A percentile compares a stretch with the other conserved stretches of the same genome.
phyloP scores from a whole-genome alignment of 2,888 invertebrate genomes.

The Athripsodes cinereus region DNA sequence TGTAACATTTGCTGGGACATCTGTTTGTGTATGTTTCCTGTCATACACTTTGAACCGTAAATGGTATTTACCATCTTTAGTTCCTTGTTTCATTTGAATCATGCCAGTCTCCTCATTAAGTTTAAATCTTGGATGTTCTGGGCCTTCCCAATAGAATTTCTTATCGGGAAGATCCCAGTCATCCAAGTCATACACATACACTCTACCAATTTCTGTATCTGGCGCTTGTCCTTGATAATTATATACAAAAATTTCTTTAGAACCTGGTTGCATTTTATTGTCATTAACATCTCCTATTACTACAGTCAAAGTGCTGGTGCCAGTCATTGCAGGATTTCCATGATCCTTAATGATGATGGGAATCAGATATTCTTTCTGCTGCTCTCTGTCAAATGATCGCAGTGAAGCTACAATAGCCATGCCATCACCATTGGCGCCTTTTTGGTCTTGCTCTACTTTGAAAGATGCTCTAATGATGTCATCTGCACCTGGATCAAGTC shows the following conservation, averaged over 20 bases:
- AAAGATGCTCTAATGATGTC: slow-evolving; percentile 91
- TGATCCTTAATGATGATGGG: slow-evolving; percentile 97
- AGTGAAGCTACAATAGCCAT: slow-evolving; percentile 96
- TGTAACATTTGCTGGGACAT: slow-evolving; percentile 94
- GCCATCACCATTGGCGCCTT: slow-evolving; percentile 95
- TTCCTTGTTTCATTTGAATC: slow-evolving; percentile 92
- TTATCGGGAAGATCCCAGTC: slow-evolving; percentile 99
- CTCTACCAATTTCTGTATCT: slow-evolving; percentile 87
- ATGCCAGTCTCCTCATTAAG: slow-evolving; percentile 89
- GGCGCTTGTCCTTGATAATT: slow-evolving; percentile 91
- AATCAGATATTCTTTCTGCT: slow-evolving; percentile 92
- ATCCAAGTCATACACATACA: slow-evolving; percentile 95
- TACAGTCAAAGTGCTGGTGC: slow-evolving; percentile 91
- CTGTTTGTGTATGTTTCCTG: slow-evolving; percentile 89
- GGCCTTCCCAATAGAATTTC: slow-evolving; percentile 90
- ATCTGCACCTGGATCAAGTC: slow-evolving; percentile 88
- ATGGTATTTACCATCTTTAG: slow-evolving; percentile 80
- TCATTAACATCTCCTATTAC: slow-evolving; percentile 98
- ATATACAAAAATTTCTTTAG: slow-evolving; percentile 95
- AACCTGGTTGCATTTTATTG: slow-evolving; percentile 97
- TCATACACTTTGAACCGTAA: slow-evolving; percentile 85
- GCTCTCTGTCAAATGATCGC: slow-evolving; percentile 89
- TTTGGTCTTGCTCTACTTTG: slow-evolving; percentile 94
- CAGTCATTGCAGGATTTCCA: slow-evolving; percentile 93
- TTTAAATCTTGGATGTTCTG: slow-evolving; percentile 81